Evolutionary conservation across 2,113 vertebrate species (phyloP).

Genomic region (Syngnathoides biaculeatus): DNA sequence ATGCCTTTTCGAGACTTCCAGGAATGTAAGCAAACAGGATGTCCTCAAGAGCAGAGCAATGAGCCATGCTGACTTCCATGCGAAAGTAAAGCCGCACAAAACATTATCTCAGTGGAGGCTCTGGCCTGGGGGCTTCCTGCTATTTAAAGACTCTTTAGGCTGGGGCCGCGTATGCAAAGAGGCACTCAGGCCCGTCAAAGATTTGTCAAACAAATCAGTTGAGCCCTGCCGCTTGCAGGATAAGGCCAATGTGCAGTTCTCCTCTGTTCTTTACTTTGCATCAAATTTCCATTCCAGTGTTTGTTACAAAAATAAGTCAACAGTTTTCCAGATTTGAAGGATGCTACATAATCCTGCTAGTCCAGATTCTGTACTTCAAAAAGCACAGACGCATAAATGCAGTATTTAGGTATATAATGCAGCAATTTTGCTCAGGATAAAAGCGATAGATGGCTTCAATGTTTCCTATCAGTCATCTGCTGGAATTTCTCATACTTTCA

Average conservation of each 20-base stretch:
- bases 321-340: not conserved
- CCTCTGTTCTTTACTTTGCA: not conserved
- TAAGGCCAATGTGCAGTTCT: not conserved
- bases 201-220: not conserved
- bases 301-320: not conserved
- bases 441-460: too few species aligned
- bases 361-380: too few species aligned
- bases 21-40: slow-evolving; percentile 17
- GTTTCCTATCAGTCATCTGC: too few species aligned
- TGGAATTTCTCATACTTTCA: too few species aligned
- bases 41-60: slow-evolving; percentile 14
- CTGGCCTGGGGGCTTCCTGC: slow-evolving; percentile 46
- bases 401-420: too few species aligned
- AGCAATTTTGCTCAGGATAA: too few species aligned
- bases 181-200: slow-evolving; percentile 10
- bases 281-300: not conserved
- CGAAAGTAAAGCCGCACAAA: slow-evolving; percentile 27
- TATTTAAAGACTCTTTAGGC: slow-evolving; percentile 36
- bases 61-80: slow-evolving; percentile 26
- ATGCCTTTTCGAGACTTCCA: not conserved
- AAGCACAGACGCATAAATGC: too few species aligned
- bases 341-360: too few species aligned
- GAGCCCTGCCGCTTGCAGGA: not conserved
- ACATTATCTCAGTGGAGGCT: slow-evolving; percentile 43
- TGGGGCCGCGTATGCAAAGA: slow-evolving; percentile 21